Evolutionary conservation across 2,113 vertebrate species (phyloP).

Genomic region (Triplophysa siluroides): DNA sequence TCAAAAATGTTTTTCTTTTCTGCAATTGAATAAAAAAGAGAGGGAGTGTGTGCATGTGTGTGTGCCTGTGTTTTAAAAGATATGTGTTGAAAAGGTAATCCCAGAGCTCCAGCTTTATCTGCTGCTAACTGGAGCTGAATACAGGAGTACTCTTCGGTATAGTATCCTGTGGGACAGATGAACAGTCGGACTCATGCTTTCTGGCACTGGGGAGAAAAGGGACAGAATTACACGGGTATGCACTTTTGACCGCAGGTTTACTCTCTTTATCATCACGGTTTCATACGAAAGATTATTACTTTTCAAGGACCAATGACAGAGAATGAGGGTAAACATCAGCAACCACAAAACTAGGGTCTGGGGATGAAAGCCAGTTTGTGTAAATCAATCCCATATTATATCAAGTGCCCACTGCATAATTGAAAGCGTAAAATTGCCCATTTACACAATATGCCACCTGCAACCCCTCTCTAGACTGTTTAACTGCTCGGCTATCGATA

Average conservation of each 20-base stretch:
- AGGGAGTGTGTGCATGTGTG: slow-evolving; percentile 53
- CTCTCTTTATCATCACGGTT: slow-evolving; percentile 14
- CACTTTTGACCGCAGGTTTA: slow-evolving; percentile 45
- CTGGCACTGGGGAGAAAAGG: slow-evolving; percentile 37
- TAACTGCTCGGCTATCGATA: slow-evolving; percentile 42
- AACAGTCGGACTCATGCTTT: slow-evolving; percentile 50
- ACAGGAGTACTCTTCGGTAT: slow-evolving; percentile 46
- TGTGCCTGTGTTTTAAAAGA: slow-evolving; percentile 48
- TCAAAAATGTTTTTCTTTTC: neutral
- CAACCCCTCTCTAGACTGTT: slow-evolving; percentile 50
- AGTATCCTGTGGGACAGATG: slow-evolving; percentile 57
- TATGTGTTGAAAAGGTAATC: slow-evolving; percentile 51
- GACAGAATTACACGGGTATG: slow-evolving; percentile 24
- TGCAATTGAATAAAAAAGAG: slow-evolving; percentile 38
- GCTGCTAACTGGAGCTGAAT: slow-evolving; percentile 66
- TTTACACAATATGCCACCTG: slow-evolving; percentile 58
- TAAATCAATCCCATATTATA: slow-evolving; percentile 61
- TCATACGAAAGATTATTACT: slow-evolving; percentile 31
- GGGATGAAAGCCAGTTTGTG: slow-evolving; percentile 43
- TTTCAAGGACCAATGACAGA: slow-evolving; percentile 15
- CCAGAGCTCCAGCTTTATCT: slow-evolving; percentile 57
- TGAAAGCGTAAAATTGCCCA: slow-evolving; percentile 58
- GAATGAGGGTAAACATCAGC: neutral
- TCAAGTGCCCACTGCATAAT: slow-evolving; percentile 52
- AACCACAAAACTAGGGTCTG: neutral